Conservation (phyloP, 2,797 vertebrate species). For the Cynopterus sphinx region DNA sequence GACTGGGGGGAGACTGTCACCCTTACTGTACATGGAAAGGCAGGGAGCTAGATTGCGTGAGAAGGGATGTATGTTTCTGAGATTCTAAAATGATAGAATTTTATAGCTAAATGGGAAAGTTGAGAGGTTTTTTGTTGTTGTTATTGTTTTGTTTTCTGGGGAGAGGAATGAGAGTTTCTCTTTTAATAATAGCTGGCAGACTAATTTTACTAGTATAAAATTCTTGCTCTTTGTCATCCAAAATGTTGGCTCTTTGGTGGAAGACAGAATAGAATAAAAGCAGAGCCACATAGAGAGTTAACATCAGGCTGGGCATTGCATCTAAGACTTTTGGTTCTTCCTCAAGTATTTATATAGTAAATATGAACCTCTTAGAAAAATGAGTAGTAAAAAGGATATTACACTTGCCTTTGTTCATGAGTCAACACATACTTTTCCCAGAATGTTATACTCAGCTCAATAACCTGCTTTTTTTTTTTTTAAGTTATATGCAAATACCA, state of each 20-base stretch:
- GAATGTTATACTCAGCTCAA: not conserved
- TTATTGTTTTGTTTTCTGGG: not conserved
- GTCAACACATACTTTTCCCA: conserved; percentile 51
- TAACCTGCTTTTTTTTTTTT: not conserved
- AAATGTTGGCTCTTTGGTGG: not conserved
- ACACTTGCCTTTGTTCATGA: conserved; percentile 69
- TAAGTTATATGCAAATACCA: not conserved
- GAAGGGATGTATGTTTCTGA: conserved; percentile 22
- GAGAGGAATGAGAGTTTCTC: not conserved
- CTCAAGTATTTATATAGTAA: not conserved
- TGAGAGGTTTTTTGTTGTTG: not conserved
- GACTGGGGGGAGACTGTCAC: not conserved
- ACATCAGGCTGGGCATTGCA: not conserved
- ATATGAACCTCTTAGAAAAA: not conserved
- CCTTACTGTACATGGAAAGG: not conserved
- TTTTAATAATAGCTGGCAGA: not conserved
- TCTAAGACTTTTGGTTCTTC: not conserved
- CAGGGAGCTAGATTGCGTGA: not conserved
- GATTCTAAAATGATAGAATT: conserved; percentile 23
- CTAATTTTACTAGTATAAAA: not conserved
- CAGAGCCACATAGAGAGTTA: not conserved
- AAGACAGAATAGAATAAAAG: not conserved
- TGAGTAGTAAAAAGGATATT: conserved; percentile 32
- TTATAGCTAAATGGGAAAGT: not conserved
- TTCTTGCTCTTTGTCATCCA: not conserved